Evolutionary conservation across 2,113 vertebrate species (phyloP), one percentile per base, ranked within the genome.

Genomic region (Gopherus flavomarginatus): DNA sequence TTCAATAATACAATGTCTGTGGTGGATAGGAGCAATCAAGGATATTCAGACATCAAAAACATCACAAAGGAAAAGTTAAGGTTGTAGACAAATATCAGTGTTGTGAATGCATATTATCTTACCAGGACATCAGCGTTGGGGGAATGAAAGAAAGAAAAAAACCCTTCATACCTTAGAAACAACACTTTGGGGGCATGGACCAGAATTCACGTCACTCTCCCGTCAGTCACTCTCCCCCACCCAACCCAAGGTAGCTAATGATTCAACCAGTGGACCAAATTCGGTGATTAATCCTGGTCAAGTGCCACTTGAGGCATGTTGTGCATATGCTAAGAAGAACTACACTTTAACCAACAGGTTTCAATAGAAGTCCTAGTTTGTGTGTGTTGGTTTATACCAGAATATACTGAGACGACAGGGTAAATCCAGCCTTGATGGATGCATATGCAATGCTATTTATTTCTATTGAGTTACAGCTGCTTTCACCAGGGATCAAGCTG

Each of bases 381-480:
- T 62, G 29, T 88, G 94, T 92, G 92, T 52, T 47, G 4, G 1
- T 91, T 84, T 94, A 26, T 81, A 92, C 81, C 53, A 81, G 84
- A 90, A 90, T 87, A 90, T 94, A 81, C 31, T 75, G 38, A 72
- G 53, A 94, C 86, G 56, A 86, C 1, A 11, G 56, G 11, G 89
- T 6, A 35, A 90, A 96, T 91, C 14, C 47, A 92, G 56, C 19
- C 17, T 65, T 49, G 65, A 29, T 52, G 29, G 92, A 94, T 59
- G 72, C 81, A 19, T n/a, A 85, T 62, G 44, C 87, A 94, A 89
- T 17, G 72, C 57, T 1, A 1, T 75, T 90, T 94, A 42, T 96
- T 93, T 81, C 44, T 93, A 83, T 78, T 85, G 72, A 86, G 75
- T 92, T 95, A 87, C 50, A 78, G 44, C 87, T 90, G 81, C 52